Conservation (phyloP, 2,797 vertebrate species). For the Nothura maculosa region DNA sequence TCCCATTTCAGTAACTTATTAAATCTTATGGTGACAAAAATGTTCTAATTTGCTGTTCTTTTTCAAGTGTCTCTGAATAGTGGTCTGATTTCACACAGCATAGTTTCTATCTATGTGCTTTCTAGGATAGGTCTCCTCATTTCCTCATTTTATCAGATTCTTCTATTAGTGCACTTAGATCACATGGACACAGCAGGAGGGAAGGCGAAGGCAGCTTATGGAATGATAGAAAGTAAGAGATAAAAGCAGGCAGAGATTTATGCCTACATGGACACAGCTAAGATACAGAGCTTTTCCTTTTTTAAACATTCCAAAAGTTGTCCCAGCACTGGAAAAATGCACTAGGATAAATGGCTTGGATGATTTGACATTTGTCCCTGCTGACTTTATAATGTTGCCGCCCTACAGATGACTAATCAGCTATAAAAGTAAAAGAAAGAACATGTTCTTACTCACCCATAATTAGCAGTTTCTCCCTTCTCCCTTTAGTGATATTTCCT, state of each 20-base stretch:
- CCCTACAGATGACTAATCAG: conserved; percentile 61
- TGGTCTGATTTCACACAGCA: background rate
- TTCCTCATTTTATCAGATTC: background rate
- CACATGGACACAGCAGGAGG: background rate
- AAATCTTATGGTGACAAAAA: background rate
- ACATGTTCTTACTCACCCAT: background rate
- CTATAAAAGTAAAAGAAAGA: background rate
- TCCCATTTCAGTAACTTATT: background rate
- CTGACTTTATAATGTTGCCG: background rate
- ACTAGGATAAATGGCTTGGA: conserved; percentile 17
- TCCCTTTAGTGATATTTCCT: conserved; percentile 62
- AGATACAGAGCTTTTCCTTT: background rate
- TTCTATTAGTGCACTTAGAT: background rate
- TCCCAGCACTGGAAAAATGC: background rate
- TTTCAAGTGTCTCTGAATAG: background rate
- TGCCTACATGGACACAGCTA: background rate
- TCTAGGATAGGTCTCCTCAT: background rate
- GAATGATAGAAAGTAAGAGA: background rate
- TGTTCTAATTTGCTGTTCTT: background rate
- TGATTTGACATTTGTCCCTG: conserved; percentile 39
- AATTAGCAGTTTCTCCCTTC: conserved; percentile 35
- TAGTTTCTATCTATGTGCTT: background rate
- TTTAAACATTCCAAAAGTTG: background rate
- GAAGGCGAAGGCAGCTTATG: background rate
- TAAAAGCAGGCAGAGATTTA: background rate